Evolutionary conservation across 2,888 invertebrate genomes (phyloP), one percentile per base, ranked within the genome.

Genomic region (Coelogynopora nodosa): DNA sequence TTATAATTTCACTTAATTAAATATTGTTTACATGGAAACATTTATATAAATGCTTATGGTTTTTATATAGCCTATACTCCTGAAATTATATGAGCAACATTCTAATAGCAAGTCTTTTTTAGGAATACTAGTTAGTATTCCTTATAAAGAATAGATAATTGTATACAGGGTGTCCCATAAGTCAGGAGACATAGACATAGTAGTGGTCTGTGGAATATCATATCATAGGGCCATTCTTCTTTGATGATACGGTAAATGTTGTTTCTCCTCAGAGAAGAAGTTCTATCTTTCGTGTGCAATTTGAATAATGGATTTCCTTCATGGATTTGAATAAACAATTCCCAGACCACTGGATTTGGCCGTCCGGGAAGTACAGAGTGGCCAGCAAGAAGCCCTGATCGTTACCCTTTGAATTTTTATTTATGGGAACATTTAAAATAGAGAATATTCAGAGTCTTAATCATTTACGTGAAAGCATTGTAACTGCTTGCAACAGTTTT

Each of bases 151-250:
- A n/a, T n/a, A n/a, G n/a, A n/a, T n/a, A n/a, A n/a, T n/a, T n/a
- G n/a, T n/a, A n/a, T n/a, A n/a, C n/a, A n/a, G n/a, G n/a, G n/a
- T n/a, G n/a, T n/a, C n/a, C n/a, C n/a, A n/a, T n/a, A n/a, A n/a
- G n/a, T n/a, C n/a, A n/a, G n/a, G n/a, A n/a, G n/a, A n/a, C n/a
- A n/a, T n/a, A n/a, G n/a, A 26, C 23, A 74, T 74, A 5, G 74
- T 74, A 26, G 5, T 10, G 74, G 5, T 74, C 23, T n/a, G 5
- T 10, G 74, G 23, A 74, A 26, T 10, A 74, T 74, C 2, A 26
- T n/a, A 74, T 74, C 23, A 26, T 74, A 26, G 74, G 74, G 74
- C 74, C 74, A n/a, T 74, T 74, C 74, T 74, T 74, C 18, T 74
- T 74, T 26, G 74, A 74, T 74, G 74, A 74, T 74, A 10, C n/a